Evolutionary conservation across 1,140 invertebrate species (phyloP), one percentile per base, ranked within the genome.

Genomic region (Apis laboriosa): DNA sequence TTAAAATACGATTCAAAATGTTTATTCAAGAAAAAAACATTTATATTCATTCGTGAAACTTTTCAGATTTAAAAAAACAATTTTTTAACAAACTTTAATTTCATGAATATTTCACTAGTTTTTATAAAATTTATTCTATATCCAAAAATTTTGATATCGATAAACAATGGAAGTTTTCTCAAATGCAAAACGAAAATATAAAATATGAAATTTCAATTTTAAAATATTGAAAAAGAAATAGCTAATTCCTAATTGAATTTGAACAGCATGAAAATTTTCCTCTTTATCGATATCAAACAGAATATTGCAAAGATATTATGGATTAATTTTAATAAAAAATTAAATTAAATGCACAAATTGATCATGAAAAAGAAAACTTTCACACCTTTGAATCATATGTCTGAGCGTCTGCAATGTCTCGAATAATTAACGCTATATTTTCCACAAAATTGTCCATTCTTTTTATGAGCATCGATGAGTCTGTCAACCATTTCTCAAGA

Each of bases 401-500:
- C 15, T 74, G 90, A 78, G 64, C 80, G 28, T 66, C 86, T 24
- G 68, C 85, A 13, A 77, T 66, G 49, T 90, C 71, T n/a, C 88
- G 84, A 49, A 87, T 81, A 11, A 89, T 83, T 67, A 82, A 72
- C 19, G 85, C 90, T 78, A 91, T 88, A 17, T 73, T 56, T 73
- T 83, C 77, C 9, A 77, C 76, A 13, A 90, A 81, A 9, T 85
- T 83, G 51, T 67, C 74, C 77, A 90, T 88, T 71, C 61, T 85
- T 28, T 88, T 76, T 58, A 67, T 73, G 9, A 92, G 72, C 17
- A 56, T 13, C 11, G 83, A 86, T 66, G 84, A 87, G 12, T 91
- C 78, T 15, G 28, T 24, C 34, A 91, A 89, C 83, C 79, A 91
- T 84, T 84, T 86, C 67, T 89, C 86, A 9, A 91, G 64, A 9